These are phyloP conservation scores for Athetis lepigone DNA, from an alignment of 2,888 invertebrate genomes.

Conservation along the genomic window DNA sequence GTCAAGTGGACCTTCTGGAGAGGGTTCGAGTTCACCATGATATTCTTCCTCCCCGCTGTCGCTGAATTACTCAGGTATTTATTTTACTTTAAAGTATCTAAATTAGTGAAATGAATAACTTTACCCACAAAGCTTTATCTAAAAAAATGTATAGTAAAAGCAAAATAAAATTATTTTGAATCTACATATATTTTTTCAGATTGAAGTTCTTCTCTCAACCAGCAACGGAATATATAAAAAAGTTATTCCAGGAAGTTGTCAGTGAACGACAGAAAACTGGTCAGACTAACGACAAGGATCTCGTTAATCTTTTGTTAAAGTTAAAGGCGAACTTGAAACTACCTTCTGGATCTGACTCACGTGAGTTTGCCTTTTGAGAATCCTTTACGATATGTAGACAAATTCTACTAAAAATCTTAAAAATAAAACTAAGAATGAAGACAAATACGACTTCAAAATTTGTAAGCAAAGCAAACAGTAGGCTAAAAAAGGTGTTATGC, in stretches of 20 bases:
- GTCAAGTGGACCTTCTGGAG: conserved; percentile 81
- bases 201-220: conserved; percentile 77
- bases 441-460: neutral
- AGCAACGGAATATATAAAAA: conserved; percentile 77
- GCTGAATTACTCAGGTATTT: conserved; percentile 75
- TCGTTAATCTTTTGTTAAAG: conserved; percentile 79
- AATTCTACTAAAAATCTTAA: neutral
- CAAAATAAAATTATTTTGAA: too few species aligned
- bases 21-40: conserved; percentile 78
- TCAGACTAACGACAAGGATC: conserved; percentile 72
- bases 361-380: conserved; percentile 63
- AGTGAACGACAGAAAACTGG: conserved; percentile 70
- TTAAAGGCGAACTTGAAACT: conserved; percentile 78
- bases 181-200: conserved; percentile 63
- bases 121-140: neutral
- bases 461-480: neutral
- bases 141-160: neutral
- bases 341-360: conserved; percentile 69
- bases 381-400: neutral
- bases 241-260: conserved; percentile 76
- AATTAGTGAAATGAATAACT: neutral
- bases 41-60: conserved; percentile 77
- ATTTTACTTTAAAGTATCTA: neutral
- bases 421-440: neutral
- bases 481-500: neutral